Conservation (phyloP, 2,797 vertebrate genomes). For the Glossophaga mutica region DNA sequence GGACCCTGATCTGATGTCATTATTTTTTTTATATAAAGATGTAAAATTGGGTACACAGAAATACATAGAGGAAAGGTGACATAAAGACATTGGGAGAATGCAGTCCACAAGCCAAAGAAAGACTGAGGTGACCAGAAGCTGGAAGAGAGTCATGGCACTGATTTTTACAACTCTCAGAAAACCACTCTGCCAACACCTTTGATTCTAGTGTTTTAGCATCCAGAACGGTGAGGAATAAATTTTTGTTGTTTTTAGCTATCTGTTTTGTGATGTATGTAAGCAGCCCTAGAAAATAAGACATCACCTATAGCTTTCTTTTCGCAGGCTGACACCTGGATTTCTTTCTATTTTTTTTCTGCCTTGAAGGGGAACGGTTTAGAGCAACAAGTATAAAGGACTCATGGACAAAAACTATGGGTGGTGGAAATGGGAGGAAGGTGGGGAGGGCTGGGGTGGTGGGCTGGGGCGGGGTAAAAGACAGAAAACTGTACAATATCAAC, state of each 20-base stretch:
- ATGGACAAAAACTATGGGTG: no score
- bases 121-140: not conserved
- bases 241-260: not conserved
- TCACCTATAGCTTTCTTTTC: not conserved
- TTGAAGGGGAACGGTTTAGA: no score
- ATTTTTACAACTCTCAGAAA: not conserved
- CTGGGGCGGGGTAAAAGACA: no score
- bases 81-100: not conserved
- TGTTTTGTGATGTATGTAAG: not conserved
- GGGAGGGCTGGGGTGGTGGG: no score
- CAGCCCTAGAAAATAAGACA: not conserved
- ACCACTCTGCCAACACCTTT: not conserved
- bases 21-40: not conserved
- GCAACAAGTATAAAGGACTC: no score
- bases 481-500: no score
- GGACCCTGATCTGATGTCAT: not conserved
- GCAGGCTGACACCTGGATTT: not conserved
- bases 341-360: not conserved
- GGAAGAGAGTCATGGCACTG: not conserved
- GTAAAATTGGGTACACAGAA: not conserved
- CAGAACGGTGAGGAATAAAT: not conserved
- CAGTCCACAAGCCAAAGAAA: not conserved
- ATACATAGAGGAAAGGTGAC: not conserved
- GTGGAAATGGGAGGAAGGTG: no score
- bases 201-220: not conserved